A percentile compares a stretch with the other conserved stretches of the same genome.
phyloP scores from a whole-genome alignment of 2,113 vertebrate genomes.

The Chinchilla lanigera region DNA sequence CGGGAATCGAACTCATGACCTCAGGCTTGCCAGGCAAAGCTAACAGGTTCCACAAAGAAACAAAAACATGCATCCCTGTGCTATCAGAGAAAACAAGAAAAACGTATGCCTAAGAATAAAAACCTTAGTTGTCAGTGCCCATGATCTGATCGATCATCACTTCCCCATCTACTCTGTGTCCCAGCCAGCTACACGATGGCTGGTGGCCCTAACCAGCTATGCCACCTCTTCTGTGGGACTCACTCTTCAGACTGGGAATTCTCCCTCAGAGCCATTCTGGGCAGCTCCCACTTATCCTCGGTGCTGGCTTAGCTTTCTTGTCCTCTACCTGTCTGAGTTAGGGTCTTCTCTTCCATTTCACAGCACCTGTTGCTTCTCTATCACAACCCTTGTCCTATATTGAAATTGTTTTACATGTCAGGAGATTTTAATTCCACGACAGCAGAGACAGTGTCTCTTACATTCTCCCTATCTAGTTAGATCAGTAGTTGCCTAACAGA shows the following conservation, averaged over 20 bases:
- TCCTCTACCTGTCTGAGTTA: not conserved
- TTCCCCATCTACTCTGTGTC: not conserved
- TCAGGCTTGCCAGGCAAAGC: no score
- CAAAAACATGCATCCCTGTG: not conserved
- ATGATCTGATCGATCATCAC: not conserved
- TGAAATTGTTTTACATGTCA: not conserved
- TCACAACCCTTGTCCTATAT: not conserved
- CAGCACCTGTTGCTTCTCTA: not conserved
- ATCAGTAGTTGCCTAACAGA: not conserved
- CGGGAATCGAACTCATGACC: no score
- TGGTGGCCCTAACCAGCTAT: not conserved
- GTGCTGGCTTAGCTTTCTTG: not conserved
- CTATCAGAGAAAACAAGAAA: constrained; percentile 31
- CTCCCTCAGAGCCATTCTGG: not conserved
- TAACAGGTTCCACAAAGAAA: constrained; percentile 19
- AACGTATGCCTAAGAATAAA: not conserved
- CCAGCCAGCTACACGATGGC: not conserved
- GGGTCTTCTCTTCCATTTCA: not conserved
- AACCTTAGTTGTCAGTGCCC: not conserved
- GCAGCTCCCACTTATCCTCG: not conserved
- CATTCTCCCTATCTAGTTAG: not conserved
- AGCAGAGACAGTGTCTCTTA: not conserved
- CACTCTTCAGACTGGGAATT: not conserved
- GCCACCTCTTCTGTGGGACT: not conserved
- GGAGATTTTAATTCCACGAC: not conserved